A percentile compares a stretch with the other conserved stretches of the same genome.
Evolutionary conservation across 2,113 vertebrate species (phyloP).

Genomic region (Sinocyclocheilus anophthalmus): DNA sequence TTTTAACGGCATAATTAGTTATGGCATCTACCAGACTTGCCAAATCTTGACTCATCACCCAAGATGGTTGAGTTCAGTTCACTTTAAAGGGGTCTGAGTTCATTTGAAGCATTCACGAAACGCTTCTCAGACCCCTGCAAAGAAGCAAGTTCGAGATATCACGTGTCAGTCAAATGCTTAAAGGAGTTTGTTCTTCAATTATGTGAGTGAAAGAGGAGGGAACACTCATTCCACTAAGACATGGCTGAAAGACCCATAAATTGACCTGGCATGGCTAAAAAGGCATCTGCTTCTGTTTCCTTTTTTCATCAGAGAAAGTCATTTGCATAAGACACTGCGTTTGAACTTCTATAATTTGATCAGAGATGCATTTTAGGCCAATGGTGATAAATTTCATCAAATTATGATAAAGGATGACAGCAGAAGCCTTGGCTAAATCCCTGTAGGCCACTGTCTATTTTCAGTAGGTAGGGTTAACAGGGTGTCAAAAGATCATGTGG

Average conservation of each 20-base stretch:
- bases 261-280: slow-evolving; percentile 20
- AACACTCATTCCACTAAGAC: background rate
- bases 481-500: background rate
- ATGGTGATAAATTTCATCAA: slow-evolving; percentile 4
- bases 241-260: slow-evolving; percentile 1
- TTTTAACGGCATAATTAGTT: background rate
- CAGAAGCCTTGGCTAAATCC: background rate
- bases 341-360: slow-evolving; percentile 32
- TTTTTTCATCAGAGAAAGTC: slow-evolving; percentile 20
- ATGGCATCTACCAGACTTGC: background rate
- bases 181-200: slow-evolving; percentile 7
- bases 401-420: slow-evolving; percentile 12
- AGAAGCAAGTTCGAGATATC: background rate
- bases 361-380: slow-evolving; percentile 25
- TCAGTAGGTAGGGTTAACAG: slow-evolving; percentile 3
- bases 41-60: background rate
- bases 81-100: background rate
- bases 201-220: background rate
- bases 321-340: slow-evolving; percentile 20
- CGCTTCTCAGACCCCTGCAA: no score
- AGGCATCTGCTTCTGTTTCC: background rate
- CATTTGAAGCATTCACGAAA: background rate
- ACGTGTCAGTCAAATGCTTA: slow-evolving; percentile 1
- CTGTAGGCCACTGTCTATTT: background rate
- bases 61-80: background rate